Percentiles rank a stretch among this genome's conserved stretches.
phyloP scores from a whole-genome alignment of 2,797 vertebrate genomes.

The Pteropus rufus region DNA sequence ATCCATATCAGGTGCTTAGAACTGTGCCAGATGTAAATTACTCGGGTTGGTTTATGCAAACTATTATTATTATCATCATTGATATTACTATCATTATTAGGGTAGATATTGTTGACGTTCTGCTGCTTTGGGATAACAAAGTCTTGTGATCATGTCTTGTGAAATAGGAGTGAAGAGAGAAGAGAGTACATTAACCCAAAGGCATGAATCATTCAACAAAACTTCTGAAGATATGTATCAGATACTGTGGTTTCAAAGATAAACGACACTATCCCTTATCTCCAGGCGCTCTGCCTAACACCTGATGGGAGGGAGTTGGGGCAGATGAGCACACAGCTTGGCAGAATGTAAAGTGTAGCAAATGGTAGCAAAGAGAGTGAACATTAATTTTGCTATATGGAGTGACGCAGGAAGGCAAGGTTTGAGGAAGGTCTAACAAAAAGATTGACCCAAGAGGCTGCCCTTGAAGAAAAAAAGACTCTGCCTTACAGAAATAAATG shows the following conservation, averaged over 20 bases:
- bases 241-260: not conserved
- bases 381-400: not conserved
- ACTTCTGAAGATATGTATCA: not conserved
- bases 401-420: not conserved
- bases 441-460: not conserved
- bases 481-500: not conserved
- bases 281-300: not conserved
- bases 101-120: not conserved
- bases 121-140: not conserved
- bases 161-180: not conserved
- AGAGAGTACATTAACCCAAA: not conserved
- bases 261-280: not conserved
- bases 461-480: constrained; percentile 8
- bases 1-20: not conserved
- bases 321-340: not conserved
- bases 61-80: not conserved
- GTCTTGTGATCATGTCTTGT: not conserved
- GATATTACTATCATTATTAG: not conserved
- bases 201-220: not conserved
- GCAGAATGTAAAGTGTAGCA: not conserved
- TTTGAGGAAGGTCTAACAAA: not conserved
- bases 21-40: not conserved
- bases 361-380: not conserved
- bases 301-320: fast-evolving
- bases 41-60: not conserved